phyloP scores from a whole-genome alignment of 2,888 invertebrate species.

The Ectropis crepuscularia region DNA sequence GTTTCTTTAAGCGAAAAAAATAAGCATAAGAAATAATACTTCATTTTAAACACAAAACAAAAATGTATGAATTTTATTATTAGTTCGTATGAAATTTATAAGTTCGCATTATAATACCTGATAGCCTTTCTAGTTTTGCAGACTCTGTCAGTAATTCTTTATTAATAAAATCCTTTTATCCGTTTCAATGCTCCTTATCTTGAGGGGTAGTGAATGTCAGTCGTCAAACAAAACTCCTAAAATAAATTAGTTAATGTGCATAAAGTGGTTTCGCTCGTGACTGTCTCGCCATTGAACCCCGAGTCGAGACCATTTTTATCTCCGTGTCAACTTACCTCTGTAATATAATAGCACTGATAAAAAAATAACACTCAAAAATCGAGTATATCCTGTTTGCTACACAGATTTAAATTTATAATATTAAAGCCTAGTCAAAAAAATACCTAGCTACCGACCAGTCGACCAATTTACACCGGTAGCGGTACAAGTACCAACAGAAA shows the following conservation, averaged over 20 bases:
- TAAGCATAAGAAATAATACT: no score
- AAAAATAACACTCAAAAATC: slow-evolving; percentile 57
- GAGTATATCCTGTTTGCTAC: slow-evolving; percentile 69
- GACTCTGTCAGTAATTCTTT: slow-evolving; percentile 32
- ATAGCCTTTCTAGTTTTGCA: neutral
- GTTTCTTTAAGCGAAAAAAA: no score
- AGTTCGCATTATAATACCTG: neutral
- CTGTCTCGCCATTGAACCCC: slow-evolving; percentile 68
- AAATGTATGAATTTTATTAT: no score
- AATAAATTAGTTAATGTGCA: slow-evolving; percentile 75
- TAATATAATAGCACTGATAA: slow-evolving; percentile 74
- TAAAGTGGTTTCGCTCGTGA: slow-evolving; percentile 79
- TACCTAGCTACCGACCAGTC: slow-evolving; percentile 49
- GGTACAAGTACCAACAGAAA: slow-evolving; percentile 45
- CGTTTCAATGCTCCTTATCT: slow-evolving; percentile 56
- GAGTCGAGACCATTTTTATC: slow-evolving; percentile 64
- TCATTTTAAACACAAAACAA: no score
- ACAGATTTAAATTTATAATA: slow-evolving; percentile 48
- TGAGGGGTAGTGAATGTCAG: slow-evolving; percentile 58
- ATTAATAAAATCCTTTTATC: slow-evolving; percentile 56
- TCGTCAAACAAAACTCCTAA: slow-evolving; percentile 69
- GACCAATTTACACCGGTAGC: slow-evolving; percentile 55
- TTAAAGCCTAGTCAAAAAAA: slow-evolving; percentile 41
- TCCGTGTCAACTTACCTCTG: slow-evolving; percentile 64
- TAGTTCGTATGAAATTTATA: neutral